These are phyloP conservation scores for Ptychoptera contaminata DNA, from an alignment of 2,888 invertebrate species.

Conservation along the genomic window DNA sequence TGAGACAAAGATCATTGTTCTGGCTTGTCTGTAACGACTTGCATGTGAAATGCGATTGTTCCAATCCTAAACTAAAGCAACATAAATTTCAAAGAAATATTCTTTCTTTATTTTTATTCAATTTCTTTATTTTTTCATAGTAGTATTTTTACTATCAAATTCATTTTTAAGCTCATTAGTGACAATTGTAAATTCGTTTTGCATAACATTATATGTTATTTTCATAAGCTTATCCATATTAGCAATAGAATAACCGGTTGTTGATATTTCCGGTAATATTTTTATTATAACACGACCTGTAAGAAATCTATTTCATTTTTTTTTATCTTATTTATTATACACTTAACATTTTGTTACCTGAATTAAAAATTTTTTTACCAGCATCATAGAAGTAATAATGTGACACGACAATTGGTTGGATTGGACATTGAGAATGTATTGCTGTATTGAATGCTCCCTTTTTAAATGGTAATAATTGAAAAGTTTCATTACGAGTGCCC, in stretches of 20 bases:
- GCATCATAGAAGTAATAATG: conserved; percentile 10
- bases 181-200: background rate
- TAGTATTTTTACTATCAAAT: too few species aligned
- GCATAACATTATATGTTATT: background rate
- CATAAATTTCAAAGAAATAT: too few species aligned
- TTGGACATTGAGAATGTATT: conserved; percentile 56
- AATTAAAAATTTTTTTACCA: background rate
- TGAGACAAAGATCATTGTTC: too few species aligned
- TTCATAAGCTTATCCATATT: background rate
- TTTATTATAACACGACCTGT: background rate
- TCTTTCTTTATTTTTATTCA: too few species aligned
- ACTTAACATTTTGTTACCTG: too few species aligned
- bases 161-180: background rate
- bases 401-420: conserved; percentile 70
- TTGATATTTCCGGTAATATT: background rate
- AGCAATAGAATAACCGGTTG: background rate
- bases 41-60: too few species aligned
- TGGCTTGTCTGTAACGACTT: too few species aligned
- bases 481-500: conserved; percentile 60
- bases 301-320: too few species aligned
- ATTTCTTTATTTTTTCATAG: too few species aligned
- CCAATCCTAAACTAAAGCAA: too few species aligned
- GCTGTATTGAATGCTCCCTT: conserved; percentile 88
- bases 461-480: conserved; percentile 59
- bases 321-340: too few species aligned